Percentiles rank a stretch among this genome's conserved stretches.
Evolutionary conservation across 2,888 invertebrate species (phyloP).

Genomic region (Lordiphosa andalusiaca): DNA sequence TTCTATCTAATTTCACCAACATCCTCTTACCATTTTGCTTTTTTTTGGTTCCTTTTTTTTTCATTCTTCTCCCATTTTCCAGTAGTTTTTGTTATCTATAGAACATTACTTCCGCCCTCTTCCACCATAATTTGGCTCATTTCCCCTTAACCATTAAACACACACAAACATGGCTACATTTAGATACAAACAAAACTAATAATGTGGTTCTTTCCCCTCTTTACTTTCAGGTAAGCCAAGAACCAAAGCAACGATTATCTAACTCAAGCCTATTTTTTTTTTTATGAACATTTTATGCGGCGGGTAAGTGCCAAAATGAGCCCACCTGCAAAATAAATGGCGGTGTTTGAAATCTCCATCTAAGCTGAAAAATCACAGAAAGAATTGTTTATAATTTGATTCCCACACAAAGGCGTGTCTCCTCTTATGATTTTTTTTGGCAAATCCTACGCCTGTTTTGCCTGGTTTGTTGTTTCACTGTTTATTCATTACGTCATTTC

Average conservation of each 20-base stretch:
- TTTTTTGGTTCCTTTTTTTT: no score
- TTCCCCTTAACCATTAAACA: conserved; percentile 25
- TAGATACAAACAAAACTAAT: conserved; percentile 22
- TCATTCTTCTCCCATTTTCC: no score
- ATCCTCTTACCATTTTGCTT: no score
- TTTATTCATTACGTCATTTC: conserved; percentile 53
- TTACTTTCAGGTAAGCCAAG: conserved; percentile 54
- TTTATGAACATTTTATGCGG: conserved; percentile 24
- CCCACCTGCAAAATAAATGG: conserved; percentile 25
- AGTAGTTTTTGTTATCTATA: no score
- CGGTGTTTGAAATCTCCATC: conserved; percentile 31
- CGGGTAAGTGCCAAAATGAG: conserved; percentile 32
- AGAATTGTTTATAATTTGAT: conserved; percentile 65
- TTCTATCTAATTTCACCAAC: no score
- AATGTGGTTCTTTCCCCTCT: conserved; percentile 22
- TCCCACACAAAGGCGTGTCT: conserved; percentile 56
- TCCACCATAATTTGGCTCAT: conserved; percentile 17
- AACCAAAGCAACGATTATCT: conserved; percentile 11
- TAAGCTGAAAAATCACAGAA: conserved; percentile 40
- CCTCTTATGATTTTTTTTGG: conserved; percentile 57
- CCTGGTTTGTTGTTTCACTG: conserved; percentile 4
- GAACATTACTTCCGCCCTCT: no score
- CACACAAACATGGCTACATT: background rate
- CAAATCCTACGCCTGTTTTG: conserved; percentile 59
- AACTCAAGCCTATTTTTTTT: conserved; percentile 28